Base-by-base conservation (phyloP, 1,140 invertebrate genomes). In the Papilio polytes region DNA sequence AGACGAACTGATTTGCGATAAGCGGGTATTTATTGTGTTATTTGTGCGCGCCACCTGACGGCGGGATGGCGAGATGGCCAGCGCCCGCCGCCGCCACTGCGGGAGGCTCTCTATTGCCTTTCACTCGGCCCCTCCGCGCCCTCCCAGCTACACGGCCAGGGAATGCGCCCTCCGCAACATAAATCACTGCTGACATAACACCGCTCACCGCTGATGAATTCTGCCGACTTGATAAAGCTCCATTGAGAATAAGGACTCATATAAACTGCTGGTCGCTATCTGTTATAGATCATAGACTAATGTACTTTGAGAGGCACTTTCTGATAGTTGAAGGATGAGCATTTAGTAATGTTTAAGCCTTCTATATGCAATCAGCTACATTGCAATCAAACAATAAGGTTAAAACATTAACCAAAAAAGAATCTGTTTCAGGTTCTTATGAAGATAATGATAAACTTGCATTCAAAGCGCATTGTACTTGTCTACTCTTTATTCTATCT, bases 1-100 rank as follows among this genome's bases (percentile, higher is more conserved):
- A 91, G 91, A 93, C 84, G 91, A 91, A 87, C 89, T 94, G 92
- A 94, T 94, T 94, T 91, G 92, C 92, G 92, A 94, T 94, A 95
- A 94, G 90, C 88, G 82, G 85, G 90, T 91, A 94, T 94, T 94
- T 94, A 94, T 93, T 94, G 91, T 90, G 91, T 90, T 92, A 93
- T 91, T 92, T 89, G 91, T 93, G 89, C 90, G 85, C 86, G 88
- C 91, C 93, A 94, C 89, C 91, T 93, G 91, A 92, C 87, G 87
- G 83, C 78, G 83, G 85, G 87, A 82, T 78, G 44, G 82, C 81
- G 81, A 80, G 83, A 81, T 81, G 74, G 81, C 81, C 73, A 80
- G 82, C 83, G 80, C 84, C 84, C 83, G 86, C 80, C 83, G 81
- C 84, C 84, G 82, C 87, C 88, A 85, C 92, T 85, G 83, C 92